phyloP scores from a whole-genome alignment of 1,140 invertebrate species.

The Drosophila melanogaster region DNA sequence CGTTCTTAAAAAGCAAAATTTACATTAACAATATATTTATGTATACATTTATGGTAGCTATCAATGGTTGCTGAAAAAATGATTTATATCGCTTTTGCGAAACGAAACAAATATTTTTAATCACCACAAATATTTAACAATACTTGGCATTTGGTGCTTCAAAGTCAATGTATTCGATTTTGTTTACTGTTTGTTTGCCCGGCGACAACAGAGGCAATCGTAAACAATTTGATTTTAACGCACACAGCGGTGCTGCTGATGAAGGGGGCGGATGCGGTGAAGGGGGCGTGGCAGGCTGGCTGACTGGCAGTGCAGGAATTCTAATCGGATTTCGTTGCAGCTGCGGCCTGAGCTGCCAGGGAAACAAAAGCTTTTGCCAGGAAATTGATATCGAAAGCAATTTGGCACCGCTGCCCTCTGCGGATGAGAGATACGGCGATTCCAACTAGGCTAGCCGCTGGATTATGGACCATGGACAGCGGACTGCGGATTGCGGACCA shows the following conservation, averaged over 20 bases:
- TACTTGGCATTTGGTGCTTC: background rate
- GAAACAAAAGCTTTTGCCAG: constrained; percentile 71
- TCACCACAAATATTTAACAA: background rate
- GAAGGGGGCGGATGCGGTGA: background rate
- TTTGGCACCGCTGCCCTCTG: constrained; percentile 60
- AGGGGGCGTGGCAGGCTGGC: background rate
- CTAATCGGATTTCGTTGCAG: constrained; percentile 79
- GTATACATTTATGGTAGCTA: too few species aligned
- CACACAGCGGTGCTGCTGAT: constrained; percentile 3
- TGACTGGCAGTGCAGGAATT: constrained; percentile 43
- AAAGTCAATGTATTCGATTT: background rate
- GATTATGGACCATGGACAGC: constrained; percentile 5
- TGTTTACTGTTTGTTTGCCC: constrained; percentile 33
- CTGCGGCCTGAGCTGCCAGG: constrained; percentile 61
- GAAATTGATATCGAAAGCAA: constrained; percentile 80
- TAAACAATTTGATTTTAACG: constrained; percentile 72
- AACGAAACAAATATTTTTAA: background rate
- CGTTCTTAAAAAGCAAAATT: too few species aligned
- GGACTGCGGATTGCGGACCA: background rate
- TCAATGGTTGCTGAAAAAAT: too few species aligned
- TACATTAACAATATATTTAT: too few species aligned
- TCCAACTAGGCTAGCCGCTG: constrained; percentile 1
- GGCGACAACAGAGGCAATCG: constrained; percentile 57
- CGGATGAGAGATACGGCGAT: constrained; percentile 37
- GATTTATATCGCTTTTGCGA: background rate